Evolutionary conservation across 2,797 vertebrate species (phyloP), one percentile per base, ranked within the genome.

Genomic region (Manis pentadactyla): DNA sequence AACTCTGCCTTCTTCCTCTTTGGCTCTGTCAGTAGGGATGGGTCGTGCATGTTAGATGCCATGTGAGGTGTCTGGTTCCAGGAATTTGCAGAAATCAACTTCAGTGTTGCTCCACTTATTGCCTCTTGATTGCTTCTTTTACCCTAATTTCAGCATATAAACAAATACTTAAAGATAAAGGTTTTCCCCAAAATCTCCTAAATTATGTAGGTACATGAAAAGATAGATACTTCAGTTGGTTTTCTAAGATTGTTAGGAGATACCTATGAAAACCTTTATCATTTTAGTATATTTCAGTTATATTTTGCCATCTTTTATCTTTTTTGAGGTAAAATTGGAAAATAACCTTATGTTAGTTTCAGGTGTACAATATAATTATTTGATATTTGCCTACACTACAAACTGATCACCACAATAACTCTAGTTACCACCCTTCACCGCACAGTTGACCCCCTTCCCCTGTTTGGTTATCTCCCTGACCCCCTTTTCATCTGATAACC

Each of bases 51-150:
- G 98, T 98, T 88, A 98, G 99, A 99, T 66, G 97, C 99, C 55
- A 97, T 81, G 96, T 71, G 97, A 99, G 98, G 98, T 98, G 98
- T 98, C 98, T 97, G 98, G 98, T 99, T 98, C 98, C 98, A 97
- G 99, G 99, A 98, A 97, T 94, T 96, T 97, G 98, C 98, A 97
- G 98, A 98, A 98, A 98, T 98, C 98, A 99, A 98, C 98, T 97
- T 97, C 97, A 79, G 1, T 98, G 98, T 97, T 97, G 95, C 69
- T 97, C 92, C 7, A 5, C 95, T 96, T 96, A 94, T 57, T 95
- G 97, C 2, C n/a, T 84, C 94, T 97, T 96, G 97, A 97, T 98
- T 98, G 95, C 96, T 97, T 91, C 93, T 95, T 21, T 34, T 63
- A 89, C 46, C 42, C 13, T 46, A 21, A 90, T 61, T n/a, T 98